Percentiles rank a stretch among this genome's conserved stretches.
phyloP scores from a whole-genome alignment of 2,797 vertebrate genomes.

The Arrhamphus sclerolepis region DNA sequence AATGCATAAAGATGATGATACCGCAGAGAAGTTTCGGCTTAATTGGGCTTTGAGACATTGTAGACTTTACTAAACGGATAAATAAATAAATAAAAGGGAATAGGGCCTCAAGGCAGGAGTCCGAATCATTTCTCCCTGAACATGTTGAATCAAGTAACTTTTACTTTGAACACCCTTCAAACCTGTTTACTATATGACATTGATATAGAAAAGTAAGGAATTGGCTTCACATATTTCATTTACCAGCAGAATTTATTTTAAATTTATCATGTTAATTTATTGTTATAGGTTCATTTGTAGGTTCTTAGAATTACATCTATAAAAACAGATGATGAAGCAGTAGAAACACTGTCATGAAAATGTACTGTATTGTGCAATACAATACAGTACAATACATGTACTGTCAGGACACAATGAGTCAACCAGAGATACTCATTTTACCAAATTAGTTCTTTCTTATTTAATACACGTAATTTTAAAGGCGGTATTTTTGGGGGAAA shows the following conservation, averaged over 20 bases:
- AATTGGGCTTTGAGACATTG: slow-evolving; percentile 57
- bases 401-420: neutral
- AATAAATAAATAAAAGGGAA: slow-evolving; percentile 21
- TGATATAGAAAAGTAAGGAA: neutral
- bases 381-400: too few relatives aligned
- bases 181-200: neutral
- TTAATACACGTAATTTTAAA: too few relatives aligned
- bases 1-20: slow-evolving; percentile 66
- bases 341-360: too few relatives aligned
- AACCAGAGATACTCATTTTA: neutral
- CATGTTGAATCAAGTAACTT: slow-evolving; percentile 1
- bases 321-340: too few relatives aligned
- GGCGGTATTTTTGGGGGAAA: too few relatives aligned
- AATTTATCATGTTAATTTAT: too few relatives aligned
- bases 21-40: slow-evolving; percentile 35
- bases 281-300: neutral
- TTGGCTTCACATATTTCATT: neutral
- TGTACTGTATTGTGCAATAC: too few relatives aligned
- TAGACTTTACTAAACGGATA: too few relatives aligned
- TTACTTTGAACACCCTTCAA: neutral
- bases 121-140: slow-evolving; percentile 16
- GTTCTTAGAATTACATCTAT: neutral
- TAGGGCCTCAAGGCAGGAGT: slow-evolving; percentile 24
- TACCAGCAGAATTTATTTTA: neutral
- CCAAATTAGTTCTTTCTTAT: too few relatives aligned